Evolutionary conservation across 2,113 vertebrate species (phyloP).

Genomic region (Drymodes brunneopygia): DNA sequence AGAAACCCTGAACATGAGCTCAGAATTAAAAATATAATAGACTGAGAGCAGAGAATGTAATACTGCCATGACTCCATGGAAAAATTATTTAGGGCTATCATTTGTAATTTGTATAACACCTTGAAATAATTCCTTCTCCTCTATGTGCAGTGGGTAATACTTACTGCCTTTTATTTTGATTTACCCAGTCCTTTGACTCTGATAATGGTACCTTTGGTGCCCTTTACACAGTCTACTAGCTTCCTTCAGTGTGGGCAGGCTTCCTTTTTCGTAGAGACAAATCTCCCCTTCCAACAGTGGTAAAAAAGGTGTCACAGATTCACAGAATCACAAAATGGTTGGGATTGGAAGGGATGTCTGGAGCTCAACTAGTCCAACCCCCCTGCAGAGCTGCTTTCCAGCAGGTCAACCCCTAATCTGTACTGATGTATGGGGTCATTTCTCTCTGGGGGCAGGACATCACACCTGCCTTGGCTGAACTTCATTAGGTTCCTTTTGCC

Average conservation of each 20-base stretch:
- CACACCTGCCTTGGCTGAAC: not conserved
- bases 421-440: not conserved
- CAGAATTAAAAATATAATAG: slow-evolving; percentile 5
- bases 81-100: not conserved
- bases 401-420: not conserved
- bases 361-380: not conserved
- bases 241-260: not conserved
- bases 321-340: not conserved
- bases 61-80: not conserved
- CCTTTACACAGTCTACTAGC: not conserved
- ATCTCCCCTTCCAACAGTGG: not conserved
- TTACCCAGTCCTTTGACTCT: not conserved
- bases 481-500: not conserved
- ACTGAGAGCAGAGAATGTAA: not conserved
- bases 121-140: not conserved
- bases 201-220: not conserved
- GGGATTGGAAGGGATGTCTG: not conserved
- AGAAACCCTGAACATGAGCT: not conserved
- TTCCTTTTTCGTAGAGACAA: not conserved
- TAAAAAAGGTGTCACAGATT: not conserved
- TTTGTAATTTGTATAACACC: not conserved
- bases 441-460: not conserved
- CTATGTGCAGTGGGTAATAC: not conserved
- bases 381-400: not conserved
- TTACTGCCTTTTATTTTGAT: not conserved